Evolutionary conservation across 2,113 vertebrate species (phyloP).

Genomic region (Bos javanicus): DNA sequence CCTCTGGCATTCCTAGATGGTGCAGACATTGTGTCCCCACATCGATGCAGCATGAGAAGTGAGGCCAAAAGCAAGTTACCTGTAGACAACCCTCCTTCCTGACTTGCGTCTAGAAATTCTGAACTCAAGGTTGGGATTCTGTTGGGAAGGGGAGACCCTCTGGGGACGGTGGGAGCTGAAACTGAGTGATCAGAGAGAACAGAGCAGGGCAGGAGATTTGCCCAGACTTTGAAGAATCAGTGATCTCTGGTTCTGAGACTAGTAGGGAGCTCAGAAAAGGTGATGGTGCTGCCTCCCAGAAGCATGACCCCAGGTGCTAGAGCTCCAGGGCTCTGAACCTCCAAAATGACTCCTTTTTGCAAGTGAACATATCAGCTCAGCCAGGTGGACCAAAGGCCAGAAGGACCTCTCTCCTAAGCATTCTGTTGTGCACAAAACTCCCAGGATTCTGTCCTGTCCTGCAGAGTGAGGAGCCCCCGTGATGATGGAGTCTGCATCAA

Average conservation of each 20-base stretch:
- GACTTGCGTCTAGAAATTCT: neutral
- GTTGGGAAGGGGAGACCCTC: neutral
- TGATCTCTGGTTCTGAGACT: neutral
- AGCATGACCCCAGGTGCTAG: neutral
- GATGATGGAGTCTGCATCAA: neutral
- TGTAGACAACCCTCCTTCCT: neutral
- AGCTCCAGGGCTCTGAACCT: neutral
- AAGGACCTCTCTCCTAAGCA: neutral
- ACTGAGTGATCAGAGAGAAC: neutral
- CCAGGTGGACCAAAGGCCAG: neutral
- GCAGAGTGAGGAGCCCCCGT: fast-evolving
- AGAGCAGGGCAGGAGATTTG: neutral
- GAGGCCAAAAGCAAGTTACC: neutral
- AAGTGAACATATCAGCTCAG: neutral
- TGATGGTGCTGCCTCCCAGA: neutral
- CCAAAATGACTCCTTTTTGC: neutral
- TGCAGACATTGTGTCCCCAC: neutral
- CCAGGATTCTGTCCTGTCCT: neutral
- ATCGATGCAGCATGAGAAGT: neutral
- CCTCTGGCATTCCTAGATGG: neutral
- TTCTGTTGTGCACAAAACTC: neutral
- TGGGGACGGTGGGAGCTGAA: neutral
- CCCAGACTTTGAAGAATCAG: neutral
- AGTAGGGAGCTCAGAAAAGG: neutral
- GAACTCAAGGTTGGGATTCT: neutral